These are phyloP conservation scores for Rhinolophus sinicus DNA, from an alignment of 2,113 vertebrate species.

Conservation along the genomic window DNA sequence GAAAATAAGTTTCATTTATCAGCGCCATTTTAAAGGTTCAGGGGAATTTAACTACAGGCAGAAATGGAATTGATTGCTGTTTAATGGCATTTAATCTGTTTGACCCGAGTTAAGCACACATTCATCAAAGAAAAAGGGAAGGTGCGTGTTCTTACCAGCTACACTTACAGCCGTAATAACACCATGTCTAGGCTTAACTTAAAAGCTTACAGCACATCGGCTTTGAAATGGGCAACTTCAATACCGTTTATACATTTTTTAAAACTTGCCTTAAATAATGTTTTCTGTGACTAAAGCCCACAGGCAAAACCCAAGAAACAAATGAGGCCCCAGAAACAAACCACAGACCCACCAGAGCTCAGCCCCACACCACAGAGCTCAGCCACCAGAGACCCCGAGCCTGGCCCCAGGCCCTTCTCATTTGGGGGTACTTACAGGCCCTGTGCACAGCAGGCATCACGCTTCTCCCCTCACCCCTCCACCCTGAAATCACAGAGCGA, in stretches of 20 bases:
- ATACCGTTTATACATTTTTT: background rate
- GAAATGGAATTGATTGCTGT: background rate
- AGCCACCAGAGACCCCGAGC: rapidly evolving
- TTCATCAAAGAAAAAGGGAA: background rate
- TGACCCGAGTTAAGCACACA: background rate
- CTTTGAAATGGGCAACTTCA: background rate
- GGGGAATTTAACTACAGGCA: background rate
- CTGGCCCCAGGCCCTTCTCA: background rate
- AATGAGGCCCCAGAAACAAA: background rate
- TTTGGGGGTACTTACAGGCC: too few species aligned
- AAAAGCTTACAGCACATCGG: background rate
- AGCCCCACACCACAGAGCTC: background rate
- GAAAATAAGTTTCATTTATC: background rate
- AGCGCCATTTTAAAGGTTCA: background rate
- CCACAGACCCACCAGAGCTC: background rate
- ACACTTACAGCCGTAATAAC: background rate
- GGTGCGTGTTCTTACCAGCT: background rate
- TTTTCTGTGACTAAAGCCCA: background rate
- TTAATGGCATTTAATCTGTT: background rate
- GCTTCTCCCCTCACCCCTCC: too few species aligned
- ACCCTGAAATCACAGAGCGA: too few species aligned
- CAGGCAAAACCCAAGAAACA: background rate
- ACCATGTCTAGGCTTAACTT: background rate
- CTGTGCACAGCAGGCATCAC: too few species aligned
- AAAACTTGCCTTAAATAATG: background rate